Evolutionary conservation across 2,888 invertebrate species (phyloP).

Genomic region (Imbricaverruca yamaguchii): DNA sequence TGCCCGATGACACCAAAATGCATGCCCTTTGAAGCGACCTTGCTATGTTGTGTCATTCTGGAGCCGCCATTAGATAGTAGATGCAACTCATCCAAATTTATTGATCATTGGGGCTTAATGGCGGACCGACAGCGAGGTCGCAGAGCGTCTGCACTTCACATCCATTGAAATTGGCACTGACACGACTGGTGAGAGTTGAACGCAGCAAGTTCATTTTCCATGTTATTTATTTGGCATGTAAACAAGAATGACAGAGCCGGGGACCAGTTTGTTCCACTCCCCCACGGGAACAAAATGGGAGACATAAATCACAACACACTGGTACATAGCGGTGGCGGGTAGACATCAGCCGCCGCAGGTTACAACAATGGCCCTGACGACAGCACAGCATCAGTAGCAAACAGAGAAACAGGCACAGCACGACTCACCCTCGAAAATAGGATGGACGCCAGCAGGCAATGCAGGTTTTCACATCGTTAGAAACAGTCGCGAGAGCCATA

Average conservation of each 20-base stretch:
- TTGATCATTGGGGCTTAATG: no score
- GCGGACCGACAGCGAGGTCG: no score
- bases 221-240: constrained; percentile 18
- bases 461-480: constrained; percentile 2
- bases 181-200: no score
- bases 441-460: background rate
- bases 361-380: background rate
- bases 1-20: no score
- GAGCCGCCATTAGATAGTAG: no score
- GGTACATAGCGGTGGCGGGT: background rate
- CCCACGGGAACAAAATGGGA: background rate
- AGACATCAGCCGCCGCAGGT: no score
- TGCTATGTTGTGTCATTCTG: no score
- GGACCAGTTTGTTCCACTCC: background rate
- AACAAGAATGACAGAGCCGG: background rate
- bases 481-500: background rate
- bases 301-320: background rate
- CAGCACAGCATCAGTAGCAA: background rate
- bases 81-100: no score
- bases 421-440: background rate
- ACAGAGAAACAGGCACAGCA: constrained; percentile 7
- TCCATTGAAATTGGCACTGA: no score
- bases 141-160: no score
- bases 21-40: no score
- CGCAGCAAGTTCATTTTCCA: background rate